Base-by-base conservation (phyloP, 1,140 invertebrate genomes). In the Aricia agestis region DNA sequence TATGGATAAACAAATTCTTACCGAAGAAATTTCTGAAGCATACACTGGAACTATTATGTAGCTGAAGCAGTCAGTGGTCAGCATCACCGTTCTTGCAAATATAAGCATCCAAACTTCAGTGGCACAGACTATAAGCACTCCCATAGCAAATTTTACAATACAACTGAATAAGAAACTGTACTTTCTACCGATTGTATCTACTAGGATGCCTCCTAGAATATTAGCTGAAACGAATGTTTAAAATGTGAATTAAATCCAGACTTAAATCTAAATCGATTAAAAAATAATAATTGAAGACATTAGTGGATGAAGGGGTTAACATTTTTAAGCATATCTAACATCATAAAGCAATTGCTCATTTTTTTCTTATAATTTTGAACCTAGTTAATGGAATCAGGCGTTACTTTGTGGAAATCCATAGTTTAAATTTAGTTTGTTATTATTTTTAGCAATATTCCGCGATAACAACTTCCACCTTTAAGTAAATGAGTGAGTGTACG, bases 1-100 rank as follows among this genome's bases (percentile, higher is more conserved):
- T 25, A 25, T 25, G 25, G 25, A 25, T 25, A 52, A 18, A 3
- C 15, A 31, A 36, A 52, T 57, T 81, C 81, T 79, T 45, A 85
- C 83, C 52, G 76, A 79, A 68, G 83, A 80, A 67, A 83, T 71
- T 67, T 85, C 83, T 1, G 82, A 76, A 31, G 79, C 74, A 58
- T 85, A 85, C 25, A 78, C 74, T n/a, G 83, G 74, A 4, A 85
- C 70, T 6, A 78, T 65, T 17, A 66, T 74, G 9, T 78, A 76
- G 1, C 71, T 58, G 17, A 81, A 67, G 1, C 70, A n/a, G 66
- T 81, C 79, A 4, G 72, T 13, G 1, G 78, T 13, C 0, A 76
- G 76, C 10, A 45, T 18, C 0, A 83, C 6, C 0, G 69, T 66
- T 61, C 82, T 75, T 0, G 71, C 79, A 0, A 82, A 13, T 0